Evolutionary conservation across 2,888 invertebrate species (phyloP), one percentile per base, ranked within the genome.

Genomic region (Argynnis bischoffii): DNA sequence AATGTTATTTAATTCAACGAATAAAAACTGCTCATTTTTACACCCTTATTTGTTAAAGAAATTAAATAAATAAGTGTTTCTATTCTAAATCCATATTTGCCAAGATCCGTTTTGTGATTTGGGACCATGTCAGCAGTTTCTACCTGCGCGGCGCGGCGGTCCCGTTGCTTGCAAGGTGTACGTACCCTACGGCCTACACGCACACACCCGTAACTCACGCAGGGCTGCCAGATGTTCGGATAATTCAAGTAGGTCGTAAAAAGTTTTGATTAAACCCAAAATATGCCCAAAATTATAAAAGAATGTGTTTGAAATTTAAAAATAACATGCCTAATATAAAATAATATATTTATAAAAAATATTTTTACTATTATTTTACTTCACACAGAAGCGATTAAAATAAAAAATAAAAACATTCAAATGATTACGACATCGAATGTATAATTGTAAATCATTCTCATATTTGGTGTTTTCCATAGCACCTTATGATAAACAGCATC

Each of bases 141-240:
- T 92, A 91, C 91, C 92, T 92, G 91, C 90, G 76, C 92, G 92
- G 91, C 90, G 76, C 92, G 92, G 91, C 90, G 76, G 81, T 92
- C 89, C 91, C 92, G 90, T 91, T 90, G 90, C 88, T 85, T 86
- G 91, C 91, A 91, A 91, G 91, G 91, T 91, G 90, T 84, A 77
- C 69, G 80, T 68, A 74, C 79, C 83, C 73, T 75, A 72, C 73
- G 16, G 35, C 60, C 60, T 61, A 72, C 72, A 67, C 74, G 72
- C 75, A 63, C 63, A 79, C 78, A 50, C 54, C 57, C 53, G 79
- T 84, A 72, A 80, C 67, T 65, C 57, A 69, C 67, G 69, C 50
- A 71, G 71, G 64, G 68, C 56, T 72, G 57, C 64, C 72, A 72
- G 64, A 69, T 72, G 63, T 69, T 69, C 48, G 21, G 6, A 63